Conservation (phyloP, 2,113 vertebrate species). For the Peromyscus leucopus region DNA sequence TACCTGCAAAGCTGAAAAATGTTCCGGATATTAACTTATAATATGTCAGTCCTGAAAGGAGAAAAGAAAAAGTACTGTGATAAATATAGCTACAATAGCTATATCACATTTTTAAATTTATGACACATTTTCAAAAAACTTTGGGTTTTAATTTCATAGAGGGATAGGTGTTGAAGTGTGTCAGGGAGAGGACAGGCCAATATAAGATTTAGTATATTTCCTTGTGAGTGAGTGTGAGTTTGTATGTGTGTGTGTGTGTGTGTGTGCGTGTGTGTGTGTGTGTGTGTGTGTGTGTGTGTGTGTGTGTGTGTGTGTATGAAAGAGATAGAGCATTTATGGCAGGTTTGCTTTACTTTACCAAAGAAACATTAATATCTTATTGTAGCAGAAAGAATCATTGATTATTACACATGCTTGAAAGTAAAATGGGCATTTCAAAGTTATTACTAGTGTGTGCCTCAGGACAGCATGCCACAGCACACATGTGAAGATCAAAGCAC, state of each 20-base stretch:
- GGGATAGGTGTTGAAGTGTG: conserved; percentile 25
- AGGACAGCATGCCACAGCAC: not conserved
- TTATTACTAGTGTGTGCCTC: not conserved
- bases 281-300: not conserved
- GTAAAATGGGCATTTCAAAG: not conserved
- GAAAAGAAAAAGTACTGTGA: conserved; percentile 61
- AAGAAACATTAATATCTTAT: not conserved
- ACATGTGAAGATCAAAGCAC: too few species aligned
- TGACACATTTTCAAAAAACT: conserved; percentile 43
- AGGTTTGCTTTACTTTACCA: conserved; percentile 8
- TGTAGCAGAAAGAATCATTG: not conserved
- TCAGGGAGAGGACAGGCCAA: not conserved
- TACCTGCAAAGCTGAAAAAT: conserved; percentile 65
- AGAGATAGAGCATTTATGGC: not conserved
- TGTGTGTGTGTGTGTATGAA: not conserved
- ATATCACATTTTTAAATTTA: conserved; percentile 61
- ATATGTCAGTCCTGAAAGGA: conserved; percentile 65
- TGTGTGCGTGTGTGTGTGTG: not conserved
- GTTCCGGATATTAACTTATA: conserved; percentile 73
- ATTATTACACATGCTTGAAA: not conserved
- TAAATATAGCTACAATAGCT: conserved; percentile 64
- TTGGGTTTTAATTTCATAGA: conserved; percentile 46
- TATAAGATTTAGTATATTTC: not conserved
- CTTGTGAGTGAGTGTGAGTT: not conserved
- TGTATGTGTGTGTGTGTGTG: not conserved